Conservation (phyloP, 2,113 vertebrate genomes). For the Sakesphorus luctuosus region DNA sequence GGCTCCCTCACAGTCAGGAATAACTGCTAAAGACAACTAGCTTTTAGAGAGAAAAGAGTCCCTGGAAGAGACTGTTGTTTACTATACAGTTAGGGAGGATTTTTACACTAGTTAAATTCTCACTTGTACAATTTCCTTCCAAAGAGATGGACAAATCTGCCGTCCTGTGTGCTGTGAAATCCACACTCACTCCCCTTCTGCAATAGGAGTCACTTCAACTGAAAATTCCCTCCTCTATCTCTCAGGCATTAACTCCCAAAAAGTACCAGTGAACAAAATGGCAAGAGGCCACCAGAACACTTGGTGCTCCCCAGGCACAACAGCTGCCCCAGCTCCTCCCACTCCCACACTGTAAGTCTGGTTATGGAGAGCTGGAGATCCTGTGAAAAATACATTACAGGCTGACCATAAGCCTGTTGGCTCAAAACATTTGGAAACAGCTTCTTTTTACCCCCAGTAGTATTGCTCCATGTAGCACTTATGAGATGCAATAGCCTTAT, state of each 20-base stretch:
- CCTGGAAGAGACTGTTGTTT: not conserved
- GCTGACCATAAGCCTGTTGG: not conserved
- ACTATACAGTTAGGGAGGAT: not conserved
- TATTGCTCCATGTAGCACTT: rapidly evolving
- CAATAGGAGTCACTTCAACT: not conserved
- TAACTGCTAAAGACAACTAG: not conserved
- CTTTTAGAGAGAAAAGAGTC: not conserved
- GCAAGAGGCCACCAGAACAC: not conserved
- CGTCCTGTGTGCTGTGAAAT: not conserved
- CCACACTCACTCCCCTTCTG: not conserved
- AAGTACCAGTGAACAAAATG: not conserved
- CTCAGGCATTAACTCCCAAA: not conserved
- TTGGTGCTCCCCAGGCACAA: not conserved
- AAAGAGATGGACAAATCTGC: not conserved
- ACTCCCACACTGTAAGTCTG: not conserved
- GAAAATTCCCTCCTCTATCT: not conserved
- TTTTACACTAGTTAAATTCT: constrained; percentile 5
- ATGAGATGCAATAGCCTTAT: not conserved
- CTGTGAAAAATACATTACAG: not conserved
- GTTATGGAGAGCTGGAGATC: not conserved
- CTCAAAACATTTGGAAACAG: not conserved
- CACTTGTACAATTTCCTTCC: not conserved
- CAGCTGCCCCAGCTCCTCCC: not conserved
- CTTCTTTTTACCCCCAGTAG: not conserved
- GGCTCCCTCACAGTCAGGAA: not conserved